Evolutionary conservation across 2,888 invertebrate genomes (phyloP).

Genomic region (Eupeodes latifasciatus): DNA sequence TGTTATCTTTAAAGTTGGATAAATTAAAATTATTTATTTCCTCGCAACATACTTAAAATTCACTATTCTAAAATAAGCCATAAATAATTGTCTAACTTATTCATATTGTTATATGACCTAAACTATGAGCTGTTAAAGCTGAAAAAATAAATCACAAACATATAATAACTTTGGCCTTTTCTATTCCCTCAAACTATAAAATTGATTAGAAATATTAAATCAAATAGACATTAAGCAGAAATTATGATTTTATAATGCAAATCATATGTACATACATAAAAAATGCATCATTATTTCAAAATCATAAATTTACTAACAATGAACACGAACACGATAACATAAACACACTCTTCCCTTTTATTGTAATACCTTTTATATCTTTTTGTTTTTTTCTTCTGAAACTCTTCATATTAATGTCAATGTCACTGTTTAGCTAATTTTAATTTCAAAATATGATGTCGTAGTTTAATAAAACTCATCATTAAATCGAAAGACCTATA

Average conservation of each 20-base stretch:
- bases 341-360: background rate
- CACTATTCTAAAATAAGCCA: no score
- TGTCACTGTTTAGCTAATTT: slow-evolving; percentile 61
- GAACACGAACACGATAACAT: background rate
- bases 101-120: no score
- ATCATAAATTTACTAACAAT: slow-evolving; percentile 23
- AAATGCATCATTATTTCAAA: slow-evolving; percentile 48
- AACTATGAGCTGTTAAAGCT: background rate
- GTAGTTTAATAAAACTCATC: slow-evolving; percentile 16
- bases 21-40: no score
- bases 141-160: background rate
- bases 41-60: no score
- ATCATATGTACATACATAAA: background rate
- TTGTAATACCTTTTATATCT: slow-evolving; percentile 6
- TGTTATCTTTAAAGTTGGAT: no score
- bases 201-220: background rate
- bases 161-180: background rate
- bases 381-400: slow-evolving; percentile 18
- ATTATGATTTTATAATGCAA: slow-evolving; percentile 17
- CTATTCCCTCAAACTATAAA: background rate
- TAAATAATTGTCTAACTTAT: no score
- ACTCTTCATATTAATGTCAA: slow-evolving; percentile 62
- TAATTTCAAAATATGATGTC: slow-evolving; percentile 41
- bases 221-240: background rate
- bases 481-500: slow-evolving; percentile 34